Percentiles rank a stretch among this genome's conserved stretches.
Conservation (phyloP, 2,797 vertebrate genomes). For the Helicolenus hilgendorfi region DNA sequence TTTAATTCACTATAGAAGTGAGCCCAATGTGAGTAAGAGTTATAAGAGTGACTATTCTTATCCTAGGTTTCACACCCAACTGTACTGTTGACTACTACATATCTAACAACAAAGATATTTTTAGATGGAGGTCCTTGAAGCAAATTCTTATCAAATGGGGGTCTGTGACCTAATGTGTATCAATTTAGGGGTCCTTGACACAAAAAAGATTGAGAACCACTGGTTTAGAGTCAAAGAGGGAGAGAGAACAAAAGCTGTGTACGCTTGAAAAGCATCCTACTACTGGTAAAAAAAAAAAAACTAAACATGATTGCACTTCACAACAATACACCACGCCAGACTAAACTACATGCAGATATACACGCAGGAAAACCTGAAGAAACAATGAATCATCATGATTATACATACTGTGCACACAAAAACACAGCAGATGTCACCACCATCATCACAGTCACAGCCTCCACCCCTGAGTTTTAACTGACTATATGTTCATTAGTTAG, state of each 20-base stretch:
- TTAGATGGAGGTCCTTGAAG: neutral
- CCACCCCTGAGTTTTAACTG: neutral
- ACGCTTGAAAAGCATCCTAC: slow-evolving; percentile 5
- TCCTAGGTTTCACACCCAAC: too few species aligned
- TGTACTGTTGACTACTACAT: too few species aligned
- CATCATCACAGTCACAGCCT: neutral
- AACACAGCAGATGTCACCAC: neutral
- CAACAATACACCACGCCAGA: neutral
- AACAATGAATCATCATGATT: neutral
- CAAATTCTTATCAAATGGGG: neutral
- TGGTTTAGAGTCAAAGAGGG: slow-evolving; percentile 10
- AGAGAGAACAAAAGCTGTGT: slow-evolving; percentile 3
- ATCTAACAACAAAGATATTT: neutral
- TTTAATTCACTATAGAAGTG: neutral
- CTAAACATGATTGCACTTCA: slow-evolving; percentile 32
- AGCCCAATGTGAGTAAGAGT: neutral
- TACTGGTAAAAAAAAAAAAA: slow-evolving; percentile 15
- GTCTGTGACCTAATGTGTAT: neutral
- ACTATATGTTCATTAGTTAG: neutral
- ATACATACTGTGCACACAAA: neutral
- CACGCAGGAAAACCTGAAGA: neutral
- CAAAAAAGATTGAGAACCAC: neutral
- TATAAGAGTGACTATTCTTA: neutral
- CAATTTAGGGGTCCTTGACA: neutral
- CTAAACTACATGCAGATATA: neutral